Evolutionary conservation across 2,797 vertebrate genomes (phyloP).

Genomic region (Microctenopoma steveboyesi): DNA sequence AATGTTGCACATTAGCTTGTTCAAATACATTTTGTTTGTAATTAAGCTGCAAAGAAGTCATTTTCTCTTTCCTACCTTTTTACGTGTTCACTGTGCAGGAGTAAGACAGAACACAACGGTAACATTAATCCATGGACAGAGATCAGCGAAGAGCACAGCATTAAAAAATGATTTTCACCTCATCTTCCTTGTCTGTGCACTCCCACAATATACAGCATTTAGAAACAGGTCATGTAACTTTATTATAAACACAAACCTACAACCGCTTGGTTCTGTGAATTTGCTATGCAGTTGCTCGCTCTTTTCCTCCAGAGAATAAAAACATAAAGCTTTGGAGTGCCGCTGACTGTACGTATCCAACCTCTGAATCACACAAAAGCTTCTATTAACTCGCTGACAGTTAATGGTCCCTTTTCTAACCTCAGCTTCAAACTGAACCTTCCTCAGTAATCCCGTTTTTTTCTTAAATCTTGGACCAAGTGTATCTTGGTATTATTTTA

Average conservation of each 20-base stretch:
- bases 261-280: too few relatives aligned
- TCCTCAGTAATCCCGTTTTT: slow-evolving; percentile 22
- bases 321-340: slow-evolving; percentile 7
- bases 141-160: too few relatives aligned
- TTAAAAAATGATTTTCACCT: too few relatives aligned
- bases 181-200: too few relatives aligned
- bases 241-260: background rate
- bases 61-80: too few relatives aligned
- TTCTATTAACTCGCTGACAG: slow-evolving; percentile 9
- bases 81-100: background rate
- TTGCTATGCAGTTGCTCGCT: background rate
- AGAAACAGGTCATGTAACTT: background rate
- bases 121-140: too few relatives aligned
- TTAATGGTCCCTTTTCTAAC: slow-evolving; percentile 30
- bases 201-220: too few relatives aligned
- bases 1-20: slow-evolving; percentile 13
- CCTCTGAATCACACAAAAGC: slow-evolving; percentile 23
- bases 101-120: background rate
- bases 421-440: slow-evolving; percentile 28
- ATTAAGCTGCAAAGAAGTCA: background rate
- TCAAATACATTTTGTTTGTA: background rate
- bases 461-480: slow-evolving; percentile 14
- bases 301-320: slow-evolving; percentile 1
- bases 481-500: slow-evolving; percentile 49
- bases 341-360: slow-evolving; percentile 8